These are phyloP conservation scores for Macaria notata DNA, from an alignment of 2,888 invertebrate species.

Conservation along the genomic window DNA sequence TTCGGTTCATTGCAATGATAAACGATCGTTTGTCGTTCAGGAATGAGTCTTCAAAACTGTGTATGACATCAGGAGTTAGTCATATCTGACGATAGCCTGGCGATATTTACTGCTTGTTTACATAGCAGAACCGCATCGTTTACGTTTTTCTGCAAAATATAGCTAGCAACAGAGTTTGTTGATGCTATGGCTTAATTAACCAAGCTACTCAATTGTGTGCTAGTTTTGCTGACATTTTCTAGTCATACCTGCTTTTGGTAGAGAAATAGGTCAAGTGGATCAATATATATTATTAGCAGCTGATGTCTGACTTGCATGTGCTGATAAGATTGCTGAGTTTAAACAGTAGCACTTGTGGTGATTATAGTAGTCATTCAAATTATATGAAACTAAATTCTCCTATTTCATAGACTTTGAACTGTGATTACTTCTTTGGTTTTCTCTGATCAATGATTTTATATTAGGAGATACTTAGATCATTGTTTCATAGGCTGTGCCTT, in stretches of 20 bases:
- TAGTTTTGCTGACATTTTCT: conserved; percentile 1
- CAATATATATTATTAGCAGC: conserved; percentile 12
- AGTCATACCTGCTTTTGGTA: neutral
- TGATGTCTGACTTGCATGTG: neutral
- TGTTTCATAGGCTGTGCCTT: too few species aligned
- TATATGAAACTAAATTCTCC: neutral
- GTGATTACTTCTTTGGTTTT: too few species aligned
- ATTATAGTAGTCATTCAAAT: too few species aligned
- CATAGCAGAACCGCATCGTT: conserved; percentile 7
- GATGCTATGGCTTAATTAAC: neutral
- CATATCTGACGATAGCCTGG: conserved; percentile 38
- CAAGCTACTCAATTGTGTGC: neutral
- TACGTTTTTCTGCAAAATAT: conserved; percentile 6
- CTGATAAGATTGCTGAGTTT: conserved; percentile 11
- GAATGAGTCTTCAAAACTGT: conserved; percentile 30
- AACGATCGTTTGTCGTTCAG: conserved; percentile 5
- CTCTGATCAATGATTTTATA: neutral
- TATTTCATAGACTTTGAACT: too few species aligned
- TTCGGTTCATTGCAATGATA: conserved; percentile 3
- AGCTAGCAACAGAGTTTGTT: conserved; percentile 5
- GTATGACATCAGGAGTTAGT: conserved; percentile 65
- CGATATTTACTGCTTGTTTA: conserved; percentile 25
- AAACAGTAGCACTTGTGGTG: neutral
- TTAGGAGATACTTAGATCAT: neutral
- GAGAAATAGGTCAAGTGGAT: conserved; percentile 22